Evolutionary conservation across 2,797 vertebrate species (phyloP).

Genomic region (Rhinoraja longicauda): DNA sequence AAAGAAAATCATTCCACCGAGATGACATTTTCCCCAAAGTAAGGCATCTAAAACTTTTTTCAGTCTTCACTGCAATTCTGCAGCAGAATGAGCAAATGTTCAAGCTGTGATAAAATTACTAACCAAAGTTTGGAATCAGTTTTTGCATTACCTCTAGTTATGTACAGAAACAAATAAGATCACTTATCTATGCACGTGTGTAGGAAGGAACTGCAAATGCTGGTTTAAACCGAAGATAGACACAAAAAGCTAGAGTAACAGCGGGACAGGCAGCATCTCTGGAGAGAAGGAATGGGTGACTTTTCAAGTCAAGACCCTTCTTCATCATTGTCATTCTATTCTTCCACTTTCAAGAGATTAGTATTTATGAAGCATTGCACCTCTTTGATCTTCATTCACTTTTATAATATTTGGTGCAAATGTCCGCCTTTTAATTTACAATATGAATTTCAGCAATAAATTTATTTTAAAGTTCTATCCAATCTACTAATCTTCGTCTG

Average conservation of each 20-base stretch:
- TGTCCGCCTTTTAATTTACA: not conserved
- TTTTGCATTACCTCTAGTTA: not conserved
- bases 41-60: not conserved
- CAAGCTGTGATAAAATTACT: not conserved
- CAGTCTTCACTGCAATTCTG: not conserved
- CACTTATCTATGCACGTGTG: not conserved
- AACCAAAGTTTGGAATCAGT: not conserved
- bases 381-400: not conserved
- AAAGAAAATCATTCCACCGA: not conserved
- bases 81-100: not conserved
- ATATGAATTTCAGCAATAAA: not conserved
- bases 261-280: too few relatives aligned
- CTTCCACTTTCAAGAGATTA: not conserved
- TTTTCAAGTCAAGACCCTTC: too few relatives aligned
- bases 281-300: too few relatives aligned
- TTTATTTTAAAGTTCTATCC: not conserved
- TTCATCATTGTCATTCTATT: not conserved
- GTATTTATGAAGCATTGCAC: not conserved
- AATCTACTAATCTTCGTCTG: not conserved
- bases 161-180: not conserved
- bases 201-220: too few relatives aligned
- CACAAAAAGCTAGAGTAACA: too few relatives aligned
- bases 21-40: not conserved
- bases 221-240: too few relatives aligned
- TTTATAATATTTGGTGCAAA: not conserved